Base-by-base conservation (phyloP, 2,113 vertebrate genomes). In the Triplophysa tibetana region DNA sequence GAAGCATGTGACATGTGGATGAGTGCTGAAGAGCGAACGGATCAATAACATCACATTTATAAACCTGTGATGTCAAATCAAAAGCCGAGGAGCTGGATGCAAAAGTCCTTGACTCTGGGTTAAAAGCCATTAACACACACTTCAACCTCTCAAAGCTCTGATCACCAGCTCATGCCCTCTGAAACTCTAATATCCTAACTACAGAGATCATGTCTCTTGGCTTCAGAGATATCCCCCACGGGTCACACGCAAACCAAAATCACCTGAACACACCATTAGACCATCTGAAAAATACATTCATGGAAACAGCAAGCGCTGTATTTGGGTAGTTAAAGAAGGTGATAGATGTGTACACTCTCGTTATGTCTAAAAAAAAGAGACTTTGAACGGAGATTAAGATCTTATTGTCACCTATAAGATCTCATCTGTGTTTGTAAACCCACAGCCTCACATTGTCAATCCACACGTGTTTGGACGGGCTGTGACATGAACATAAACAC, bases 41-140 rank as follows among this genome's bases (percentile, higher is more conserved):
- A 80, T 85, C 83, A 58, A 85, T 85, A 73, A 41, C 17, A 77
- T 72, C 61, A 38, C 33, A 38, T 81, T 75, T 74, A 56, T 29
- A 84, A 69, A 75, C 68, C 83, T 24, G 75, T 26, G 13, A 65
- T 77, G 77, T 52, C 73, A 80, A 75, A 85, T 82, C 78, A 78
- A 80, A 75, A 29, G 54, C 61, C 12, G 83, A 74, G 68, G 60
- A 54, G 63, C 33, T 68, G 62, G 52, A 68, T 62, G 74, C 77
- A 77, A 80, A 56, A 33, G 83, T 58, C 70, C 83, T 75, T 78
- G 13, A 75, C 38, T 78, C 73, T 75, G 75, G 63, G 70, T 81
- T 70, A 78, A 75, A 48, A 75, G 70, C 73, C 70, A 78, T 81
- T 70, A 81, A 52, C 63, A 74, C 62, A 38, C 23, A 43, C 62